These are phyloP conservation scores for Tragulus kanchil DNA, from an alignment of 2,113 vertebrate species.

Conservation along the genomic window DNA sequence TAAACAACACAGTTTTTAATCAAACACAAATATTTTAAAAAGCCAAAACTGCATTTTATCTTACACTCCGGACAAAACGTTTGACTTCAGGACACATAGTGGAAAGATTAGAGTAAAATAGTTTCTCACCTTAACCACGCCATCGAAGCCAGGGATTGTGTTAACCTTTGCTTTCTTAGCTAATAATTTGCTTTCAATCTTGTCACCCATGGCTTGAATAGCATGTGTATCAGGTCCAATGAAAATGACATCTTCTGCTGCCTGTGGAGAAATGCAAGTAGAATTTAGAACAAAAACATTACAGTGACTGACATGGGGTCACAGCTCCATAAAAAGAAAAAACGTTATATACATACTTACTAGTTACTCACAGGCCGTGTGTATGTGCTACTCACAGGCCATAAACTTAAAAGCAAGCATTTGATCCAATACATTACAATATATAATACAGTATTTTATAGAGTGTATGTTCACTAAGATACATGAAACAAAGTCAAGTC, in stretches of 20 bases:
- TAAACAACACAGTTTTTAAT: neutral
- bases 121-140: conserved; percentile 95
- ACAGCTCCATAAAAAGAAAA: conserved; percentile 66
- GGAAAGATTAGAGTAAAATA: conserved; percentile 71
- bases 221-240: conserved; percentile 95
- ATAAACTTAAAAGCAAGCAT: conserved; percentile 69
- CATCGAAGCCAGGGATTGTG: conserved; percentile 98
- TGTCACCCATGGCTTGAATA: conserved; percentile 97
- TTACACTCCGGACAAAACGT: conserved; percentile 56
- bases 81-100: conserved; percentile 40
- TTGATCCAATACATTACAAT: conserved; percentile 77
- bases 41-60: conserved; percentile 63
- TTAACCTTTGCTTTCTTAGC: conserved; percentile 98
- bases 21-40: neutral
- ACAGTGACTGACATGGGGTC: conserved; percentile 76
- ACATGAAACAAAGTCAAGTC: neutral
- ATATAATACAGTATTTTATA: neutral
- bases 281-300: conserved; percentile 88
- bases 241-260: conserved; percentile 95
- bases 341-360: neutral
- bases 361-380: conserved; percentile 56
- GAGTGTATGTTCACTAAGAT: neutral
- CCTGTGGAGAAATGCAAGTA: conserved; percentile 93
- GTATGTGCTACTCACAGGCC: conserved; percentile 43
- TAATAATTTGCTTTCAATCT: conserved; percentile 99